These are phyloP conservation scores for Hyperoodon ampullatus DNA, from an alignment of 2,113 vertebrate genomes.

Conservation along the genomic window DNA sequence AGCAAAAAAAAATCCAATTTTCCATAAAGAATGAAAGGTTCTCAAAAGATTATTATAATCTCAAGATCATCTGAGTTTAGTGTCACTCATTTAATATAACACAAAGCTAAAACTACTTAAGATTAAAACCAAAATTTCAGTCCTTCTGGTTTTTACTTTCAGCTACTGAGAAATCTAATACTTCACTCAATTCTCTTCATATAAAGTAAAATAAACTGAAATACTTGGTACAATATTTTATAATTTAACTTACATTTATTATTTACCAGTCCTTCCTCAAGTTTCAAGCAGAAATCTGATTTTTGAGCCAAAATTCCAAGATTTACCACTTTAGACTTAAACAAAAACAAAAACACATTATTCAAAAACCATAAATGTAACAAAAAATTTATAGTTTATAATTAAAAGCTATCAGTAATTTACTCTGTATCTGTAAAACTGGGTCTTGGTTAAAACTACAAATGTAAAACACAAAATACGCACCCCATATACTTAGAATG, in stretches of 20 bases:
- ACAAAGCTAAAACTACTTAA: slow-evolving; percentile 1
- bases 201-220: slow-evolving; percentile 3
- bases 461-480: neutral
- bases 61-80: neutral
- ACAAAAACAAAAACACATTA: slow-evolving; percentile 68
- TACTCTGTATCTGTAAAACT: neutral
- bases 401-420: slow-evolving; percentile 30
- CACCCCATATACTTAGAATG: neutral
- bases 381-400: neutral
- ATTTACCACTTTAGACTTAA: slow-evolving; percentile 93
- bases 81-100: neutral
- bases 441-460: neutral
- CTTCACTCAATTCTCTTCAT: slow-evolving; percentile 1
- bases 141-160: slow-evolving; percentile 11
- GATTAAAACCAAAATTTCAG: slow-evolving; percentile 33
- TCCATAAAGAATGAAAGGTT: neutral
- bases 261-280: slow-evolving; percentile 88
- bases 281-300: slow-evolving; percentile 89
- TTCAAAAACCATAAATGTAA: slow-evolving; percentile 17
- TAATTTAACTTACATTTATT: slow-evolving; percentile 89
- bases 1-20: neutral
- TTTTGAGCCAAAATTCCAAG: slow-evolving; percentile 91
- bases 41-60: neutral
- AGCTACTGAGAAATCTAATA: slow-evolving; percentile 1
- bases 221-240: slow-evolving; percentile 32